Base-by-base conservation (phyloP, 2,113 vertebrate genomes). In the Petaurus breviceps region DNA sequence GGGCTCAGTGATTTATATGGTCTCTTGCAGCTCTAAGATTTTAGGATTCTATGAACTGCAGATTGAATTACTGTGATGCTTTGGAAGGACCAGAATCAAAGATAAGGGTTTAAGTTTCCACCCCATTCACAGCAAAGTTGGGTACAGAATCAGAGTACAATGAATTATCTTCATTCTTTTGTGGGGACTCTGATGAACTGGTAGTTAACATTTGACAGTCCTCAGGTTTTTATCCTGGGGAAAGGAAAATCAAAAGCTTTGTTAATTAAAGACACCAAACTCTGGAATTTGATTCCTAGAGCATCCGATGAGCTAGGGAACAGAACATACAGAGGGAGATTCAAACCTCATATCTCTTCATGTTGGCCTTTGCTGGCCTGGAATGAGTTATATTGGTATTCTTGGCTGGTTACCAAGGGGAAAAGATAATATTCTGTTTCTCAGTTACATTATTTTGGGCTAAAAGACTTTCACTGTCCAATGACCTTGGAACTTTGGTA, bases 71-170 rank as follows among this genome's bases (percentile, higher is more conserved):
- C 94, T 91, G 91, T 37, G 46, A 7, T 94, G 90, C 54, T 96
- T 94, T 68, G 0, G 51, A 96, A 95, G 95, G 92, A 92, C 37
- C 24, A 28, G 61, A 91, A 95, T 97, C 97, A 96, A 96, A 98
- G 96, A 93, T 53, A 84, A 95, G 50, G 94, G 89, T 89, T 97
- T 95, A 96, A 54, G 61, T 95, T 94, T 96, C 96, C 54, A 91
- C 77, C 84, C 90, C 94, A 94, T 90, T 97, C 93, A 89, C 37
- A 96, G 95, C 61, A 93, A 94, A 49, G 90, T 84, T 49, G 84
- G 92, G 89, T 91, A 46, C 2, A 49, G 90, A 92, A 16, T 51
- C 49, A 51, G 84, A 92, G n/a, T 26, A 9, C 28, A 49, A 8
- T 89, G 92, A 97, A n/a, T 95, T 94, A 95, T 68, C 89, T 50